Evolutionary conservation across 1,140 invertebrate species (phyloP).

Genomic region (Drosophila malerkotliana): DNA sequence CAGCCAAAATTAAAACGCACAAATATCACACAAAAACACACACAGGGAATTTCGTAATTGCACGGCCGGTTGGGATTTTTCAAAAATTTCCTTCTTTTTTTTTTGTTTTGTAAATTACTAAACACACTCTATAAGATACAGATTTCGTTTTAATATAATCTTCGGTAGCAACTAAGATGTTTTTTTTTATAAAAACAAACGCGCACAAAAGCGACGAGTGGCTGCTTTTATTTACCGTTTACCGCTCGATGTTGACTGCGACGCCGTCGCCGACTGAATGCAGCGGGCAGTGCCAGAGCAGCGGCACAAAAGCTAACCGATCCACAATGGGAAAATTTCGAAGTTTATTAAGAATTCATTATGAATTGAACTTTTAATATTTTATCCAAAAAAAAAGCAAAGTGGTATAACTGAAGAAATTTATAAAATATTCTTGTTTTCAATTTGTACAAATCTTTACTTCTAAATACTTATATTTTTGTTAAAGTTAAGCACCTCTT

Average conservation of each 20-base stretch:
- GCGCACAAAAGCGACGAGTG: slow-evolving; percentile 9
- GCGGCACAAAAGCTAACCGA: slow-evolving; percentile 37
- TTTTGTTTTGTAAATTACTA: slow-evolving; percentile 22
- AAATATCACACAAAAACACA: slow-evolving; percentile 25
- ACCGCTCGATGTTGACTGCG: slow-evolving; percentile 64
- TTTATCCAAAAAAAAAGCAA: too few species aligned
- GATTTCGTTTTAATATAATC: slow-evolving; percentile 28
- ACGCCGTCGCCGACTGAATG: slow-evolving; percentile 41
- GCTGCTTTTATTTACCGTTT: slow-evolving; percentile 45
- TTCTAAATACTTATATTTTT: too few species aligned
- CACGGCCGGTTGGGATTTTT: slow-evolving; percentile 36
- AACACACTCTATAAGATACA: slow-evolving; percentile 34
- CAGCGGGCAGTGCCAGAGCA: slow-evolving; percentile 10
- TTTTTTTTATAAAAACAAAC: neutral
- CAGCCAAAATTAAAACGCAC: slow-evolving; percentile 44
- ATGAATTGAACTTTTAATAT: neutral
- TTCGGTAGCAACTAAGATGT: neutral
- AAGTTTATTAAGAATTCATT: neutral
- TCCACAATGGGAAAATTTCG: slow-evolving; percentile 10
- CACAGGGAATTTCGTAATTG: slow-evolving; percentile 69
- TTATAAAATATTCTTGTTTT: too few species aligned
- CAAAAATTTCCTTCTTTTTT: slow-evolving; percentile 13
- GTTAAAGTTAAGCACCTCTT: too few species aligned
- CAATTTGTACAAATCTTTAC: too few species aligned
- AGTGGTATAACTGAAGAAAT: too few species aligned